Evolutionary conservation across 2,113 vertebrate species (phyloP).

Genomic region (Tupaia tana): DNA sequence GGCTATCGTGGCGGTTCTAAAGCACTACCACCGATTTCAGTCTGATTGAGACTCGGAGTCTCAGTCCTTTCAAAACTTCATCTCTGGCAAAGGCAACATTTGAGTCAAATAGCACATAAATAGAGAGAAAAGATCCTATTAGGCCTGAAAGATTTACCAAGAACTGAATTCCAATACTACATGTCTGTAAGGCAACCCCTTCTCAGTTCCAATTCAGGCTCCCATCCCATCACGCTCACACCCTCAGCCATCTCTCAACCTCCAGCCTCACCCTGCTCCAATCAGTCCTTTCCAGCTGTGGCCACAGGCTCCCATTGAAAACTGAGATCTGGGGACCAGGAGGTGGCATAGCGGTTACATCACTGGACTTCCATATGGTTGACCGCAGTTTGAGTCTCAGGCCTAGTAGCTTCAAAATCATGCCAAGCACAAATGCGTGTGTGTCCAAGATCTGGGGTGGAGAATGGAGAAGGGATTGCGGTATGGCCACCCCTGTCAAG

Average conservation of each 20-base stretch:
- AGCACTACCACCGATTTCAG: background rate
- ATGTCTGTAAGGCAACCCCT: background rate
- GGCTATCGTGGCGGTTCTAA: background rate
- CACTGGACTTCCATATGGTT: no score
- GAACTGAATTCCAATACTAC: background rate
- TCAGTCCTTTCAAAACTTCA: conserved; percentile 5
- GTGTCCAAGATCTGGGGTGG: no score
- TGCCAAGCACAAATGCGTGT: no score
- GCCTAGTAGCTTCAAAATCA: no score
- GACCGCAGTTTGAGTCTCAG: no score
- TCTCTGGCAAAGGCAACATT: background rate
- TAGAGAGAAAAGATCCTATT: background rate
- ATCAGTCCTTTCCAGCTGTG: background rate
- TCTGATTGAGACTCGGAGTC: background rate
- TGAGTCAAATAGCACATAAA: background rate
- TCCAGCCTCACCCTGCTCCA: background rate
- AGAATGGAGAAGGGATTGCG: no score
- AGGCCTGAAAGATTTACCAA: background rate
- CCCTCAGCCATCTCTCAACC: background rate
- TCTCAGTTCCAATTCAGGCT: background rate
- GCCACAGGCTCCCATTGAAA: background rate
- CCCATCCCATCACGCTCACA: background rate
- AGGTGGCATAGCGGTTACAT: no score
- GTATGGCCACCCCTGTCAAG: no score
- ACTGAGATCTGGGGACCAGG: background rate